A percentile compares a stretch with the other conserved stretches of the same genome.
Conservation (phyloP, 2,797 vertebrate genomes). For the Urocyon cinereoargenteus region DNA sequence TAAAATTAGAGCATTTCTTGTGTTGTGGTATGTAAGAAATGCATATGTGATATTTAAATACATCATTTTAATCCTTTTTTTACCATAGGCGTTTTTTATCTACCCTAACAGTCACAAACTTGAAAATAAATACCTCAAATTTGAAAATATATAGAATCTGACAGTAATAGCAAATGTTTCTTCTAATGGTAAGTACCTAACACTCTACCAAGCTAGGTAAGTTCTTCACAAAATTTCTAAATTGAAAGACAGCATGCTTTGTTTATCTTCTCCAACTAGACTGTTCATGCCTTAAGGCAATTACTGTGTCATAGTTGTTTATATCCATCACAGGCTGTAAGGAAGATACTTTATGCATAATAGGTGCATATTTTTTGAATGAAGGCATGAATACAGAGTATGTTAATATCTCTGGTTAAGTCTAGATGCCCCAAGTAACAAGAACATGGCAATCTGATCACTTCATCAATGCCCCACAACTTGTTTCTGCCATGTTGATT, state of each 20-base stretch:
- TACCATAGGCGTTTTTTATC: not conserved
- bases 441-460: not conserved
- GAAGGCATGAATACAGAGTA: not conserved
- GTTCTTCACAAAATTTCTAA: constrained; percentile 38
- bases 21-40: constrained; percentile 25
- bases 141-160: constrained; percentile 46
- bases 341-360: not conserved
- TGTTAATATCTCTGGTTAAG: not conserved
- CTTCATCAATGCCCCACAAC: not conserved
- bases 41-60: not conserved
- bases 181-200: not conserved
- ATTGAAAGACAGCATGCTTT: constrained; percentile 1
- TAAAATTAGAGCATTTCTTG: not conserved
- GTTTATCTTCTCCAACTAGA: not conserved
- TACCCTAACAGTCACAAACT: not conserved
- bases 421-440: not conserved
- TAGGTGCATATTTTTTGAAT: not conserved
- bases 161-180: not conserved
- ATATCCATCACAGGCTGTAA: not conserved
- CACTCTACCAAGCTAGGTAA: not conserved
- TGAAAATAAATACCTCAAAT: not conserved
- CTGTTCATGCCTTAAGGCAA: not conserved
- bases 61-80: constrained; percentile 6
- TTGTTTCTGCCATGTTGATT: not conserved
- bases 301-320: not conserved